Evolutionary conservation across 2,113 vertebrate species (phyloP).

Genomic region (Mesoclemmys tuberculata): DNA sequence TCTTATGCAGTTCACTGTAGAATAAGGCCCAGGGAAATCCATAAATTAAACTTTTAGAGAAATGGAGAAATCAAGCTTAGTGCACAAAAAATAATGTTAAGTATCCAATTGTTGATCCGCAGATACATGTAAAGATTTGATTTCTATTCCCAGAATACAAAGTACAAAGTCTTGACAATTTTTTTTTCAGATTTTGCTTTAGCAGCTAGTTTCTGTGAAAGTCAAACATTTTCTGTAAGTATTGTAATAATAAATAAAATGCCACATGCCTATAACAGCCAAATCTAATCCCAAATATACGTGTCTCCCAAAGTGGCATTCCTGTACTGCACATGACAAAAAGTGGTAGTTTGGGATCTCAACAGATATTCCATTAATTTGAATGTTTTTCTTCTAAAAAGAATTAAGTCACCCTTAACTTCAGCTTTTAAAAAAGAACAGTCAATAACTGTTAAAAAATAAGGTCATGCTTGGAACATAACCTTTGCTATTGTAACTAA

Average conservation of each 20-base stretch:
- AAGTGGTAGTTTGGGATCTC: constrained; percentile 47
- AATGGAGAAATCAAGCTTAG: constrained; percentile 43
- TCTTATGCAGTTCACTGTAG: not conserved
- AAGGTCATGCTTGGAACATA: not conserved
- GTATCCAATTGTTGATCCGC: constrained; percentile 1
- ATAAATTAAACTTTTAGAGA: not conserved
- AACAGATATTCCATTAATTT: constrained; percentile 31
- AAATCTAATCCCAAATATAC: constrained; percentile 56
- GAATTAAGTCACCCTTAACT: constrained; percentile 18
- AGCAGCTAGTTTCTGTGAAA: constrained; percentile 66
- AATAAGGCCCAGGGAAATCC: constrained; percentile 18
- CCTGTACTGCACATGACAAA: constrained; percentile 43
- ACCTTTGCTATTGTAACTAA: constrained; percentile 3
- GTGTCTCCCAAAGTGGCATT: constrained; percentile 61
- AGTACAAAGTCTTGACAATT: constrained; percentile 64
- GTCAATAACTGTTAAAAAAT: not conserved
- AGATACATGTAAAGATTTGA: not conserved
- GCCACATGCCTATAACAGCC: constrained; percentile 58
- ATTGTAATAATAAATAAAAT: constrained; percentile 69
- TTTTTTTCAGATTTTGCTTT: constrained; percentile 60
- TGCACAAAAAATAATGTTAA: not conserved
- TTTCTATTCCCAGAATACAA: not conserved
- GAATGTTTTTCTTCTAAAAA: constrained; percentile 29
- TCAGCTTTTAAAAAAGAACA: not conserved
- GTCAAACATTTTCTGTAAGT: constrained; percentile 66